phyloP scores from a whole-genome alignment of 30 jellyfish, hydroid and myxozoan species.

The Aurelia aurita region DNA sequence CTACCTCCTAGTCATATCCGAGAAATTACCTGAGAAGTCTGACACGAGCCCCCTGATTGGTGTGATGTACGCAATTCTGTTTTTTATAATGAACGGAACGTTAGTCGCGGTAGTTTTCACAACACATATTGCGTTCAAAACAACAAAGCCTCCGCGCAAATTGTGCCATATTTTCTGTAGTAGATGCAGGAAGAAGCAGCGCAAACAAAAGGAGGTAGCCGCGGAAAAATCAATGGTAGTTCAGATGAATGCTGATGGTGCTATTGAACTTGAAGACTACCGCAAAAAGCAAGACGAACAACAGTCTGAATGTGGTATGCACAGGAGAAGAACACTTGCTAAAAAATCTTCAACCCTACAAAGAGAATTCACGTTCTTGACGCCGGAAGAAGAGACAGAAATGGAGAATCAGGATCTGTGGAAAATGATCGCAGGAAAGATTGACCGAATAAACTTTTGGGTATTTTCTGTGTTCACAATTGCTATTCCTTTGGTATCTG shows the following conservation, averaged over 20 bases:
- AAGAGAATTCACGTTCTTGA: not conserved
- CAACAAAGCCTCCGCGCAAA: slow-evolving; percentile 49
- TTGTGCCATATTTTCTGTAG: slow-evolving; percentile 41
- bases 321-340: slow-evolving; percentile 15
- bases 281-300: not conserved
- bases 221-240: no score
- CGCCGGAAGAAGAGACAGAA: slow-evolving; percentile 56
- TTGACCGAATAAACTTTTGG: slow-evolving; percentile 31
- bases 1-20: slow-evolving; percentile 68
- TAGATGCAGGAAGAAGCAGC: slow-evolving; percentile 14
- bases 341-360: not conserved
- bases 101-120: slow-evolving; percentile 54
- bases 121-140: slow-evolving; percentile 45
- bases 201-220: not conserved
- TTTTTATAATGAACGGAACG: slow-evolving; percentile 49
- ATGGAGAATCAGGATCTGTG: slow-evolving; percentile 36
- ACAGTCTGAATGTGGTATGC: slow-evolving; percentile 15
- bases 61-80: slow-evolving; percentile 37
- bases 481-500: not conserved
- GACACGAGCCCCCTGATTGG: slow-evolving; percentile 74
- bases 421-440: slow-evolving; percentile 32
- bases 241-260: not conserved
- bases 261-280: not conserved
- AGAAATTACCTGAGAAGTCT: slow-evolving; percentile 75
- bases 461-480: not conserved